These are phyloP conservation scores for Eupithecia inturbata DNA, from an alignment of 2,888 invertebrate species.

Conservation along the genomic window DNA sequence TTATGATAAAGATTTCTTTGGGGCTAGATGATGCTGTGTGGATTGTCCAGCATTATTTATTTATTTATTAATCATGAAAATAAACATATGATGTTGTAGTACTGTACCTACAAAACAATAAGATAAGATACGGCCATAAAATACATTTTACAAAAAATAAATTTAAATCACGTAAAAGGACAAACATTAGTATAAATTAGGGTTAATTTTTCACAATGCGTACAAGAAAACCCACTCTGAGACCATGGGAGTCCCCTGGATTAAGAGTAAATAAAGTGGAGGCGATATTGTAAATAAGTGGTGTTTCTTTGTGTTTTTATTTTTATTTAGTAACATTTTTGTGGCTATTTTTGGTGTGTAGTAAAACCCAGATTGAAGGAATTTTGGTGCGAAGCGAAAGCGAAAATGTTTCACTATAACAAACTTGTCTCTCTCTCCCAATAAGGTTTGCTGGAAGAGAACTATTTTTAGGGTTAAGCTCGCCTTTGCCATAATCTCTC, in stretches of 20 bases:
- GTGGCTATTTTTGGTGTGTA: neutral
- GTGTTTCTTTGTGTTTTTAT: slow-evolving; percentile 2
- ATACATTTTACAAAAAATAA: slow-evolving; percentile 11
- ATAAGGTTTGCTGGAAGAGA: no score
- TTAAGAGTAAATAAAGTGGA: slow-evolving; percentile 26
- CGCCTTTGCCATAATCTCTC: no score
- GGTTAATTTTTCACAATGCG: slow-evolving; percentile 58
- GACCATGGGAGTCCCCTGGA: slow-evolving; percentile 34
- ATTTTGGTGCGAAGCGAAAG: neutral
- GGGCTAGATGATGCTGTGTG: no score
- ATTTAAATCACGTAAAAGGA: slow-evolving; percentile 32
- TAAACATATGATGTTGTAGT: no score
- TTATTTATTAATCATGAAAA: no score
- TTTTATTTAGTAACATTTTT: neutral
- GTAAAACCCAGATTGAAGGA: neutral
- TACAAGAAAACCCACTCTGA: slow-evolving; percentile 58
- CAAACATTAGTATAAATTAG: slow-evolving; percentile 50
- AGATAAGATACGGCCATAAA: neutral
- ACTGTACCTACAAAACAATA: no score
- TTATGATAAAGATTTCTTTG: no score
- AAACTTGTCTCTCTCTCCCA: no score
- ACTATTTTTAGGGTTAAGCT: no score
- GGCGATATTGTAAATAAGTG: slow-evolving; percentile 15
- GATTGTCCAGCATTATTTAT: no score
- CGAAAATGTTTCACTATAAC: no score